phyloP scores from a whole-genome alignment of 2,888 invertebrate species.

The Calliopum simillimum region DNA sequence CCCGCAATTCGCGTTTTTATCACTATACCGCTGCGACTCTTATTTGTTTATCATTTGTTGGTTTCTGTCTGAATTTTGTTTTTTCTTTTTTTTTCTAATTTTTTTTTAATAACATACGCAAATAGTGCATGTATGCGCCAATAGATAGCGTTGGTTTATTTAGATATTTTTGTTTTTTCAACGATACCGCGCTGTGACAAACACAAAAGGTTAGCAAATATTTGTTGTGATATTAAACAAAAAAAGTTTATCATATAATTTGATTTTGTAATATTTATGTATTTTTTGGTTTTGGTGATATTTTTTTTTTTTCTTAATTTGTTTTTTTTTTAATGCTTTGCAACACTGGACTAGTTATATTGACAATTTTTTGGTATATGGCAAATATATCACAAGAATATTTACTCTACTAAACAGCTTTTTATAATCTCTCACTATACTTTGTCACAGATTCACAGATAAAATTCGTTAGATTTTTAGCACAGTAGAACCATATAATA shows the following conservation, averaged over 20 bases:
- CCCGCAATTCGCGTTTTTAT: neutral
- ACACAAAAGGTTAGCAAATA: constrained; percentile 5
- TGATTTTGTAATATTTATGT: neutral
- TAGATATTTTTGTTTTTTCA: neutral
- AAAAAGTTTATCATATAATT: constrained; percentile 8
- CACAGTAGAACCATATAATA: constrained; percentile 8
- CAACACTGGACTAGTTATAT: constrained; percentile 20
- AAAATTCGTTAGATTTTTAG: neutral
- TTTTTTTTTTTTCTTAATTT: constrained; percentile 32
- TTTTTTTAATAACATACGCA: constrained; percentile 16
- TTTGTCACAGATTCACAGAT: constrained; percentile 11
- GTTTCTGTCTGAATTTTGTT: no score
- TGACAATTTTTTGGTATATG: constrained; percentile 32
- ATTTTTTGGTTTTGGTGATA: neutral
- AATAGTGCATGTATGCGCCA: constrained; percentile 17
- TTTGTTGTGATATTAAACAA: constrained; percentile 6
- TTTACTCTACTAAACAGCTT: constrained; percentile 33
- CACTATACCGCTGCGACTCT: neutral
- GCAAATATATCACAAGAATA: constrained; percentile 23
- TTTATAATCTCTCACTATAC: neutral
- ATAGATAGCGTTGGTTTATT: neutral
- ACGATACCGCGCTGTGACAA: neutral
- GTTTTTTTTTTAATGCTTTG: constrained; percentile 31
- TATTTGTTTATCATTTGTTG: constrained; percentile 1
- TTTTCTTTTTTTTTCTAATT: constrained; percentile 4